Conservation (phyloP, 2,888 invertebrate species). For the Dryocosmus kuriphilus region DNA sequence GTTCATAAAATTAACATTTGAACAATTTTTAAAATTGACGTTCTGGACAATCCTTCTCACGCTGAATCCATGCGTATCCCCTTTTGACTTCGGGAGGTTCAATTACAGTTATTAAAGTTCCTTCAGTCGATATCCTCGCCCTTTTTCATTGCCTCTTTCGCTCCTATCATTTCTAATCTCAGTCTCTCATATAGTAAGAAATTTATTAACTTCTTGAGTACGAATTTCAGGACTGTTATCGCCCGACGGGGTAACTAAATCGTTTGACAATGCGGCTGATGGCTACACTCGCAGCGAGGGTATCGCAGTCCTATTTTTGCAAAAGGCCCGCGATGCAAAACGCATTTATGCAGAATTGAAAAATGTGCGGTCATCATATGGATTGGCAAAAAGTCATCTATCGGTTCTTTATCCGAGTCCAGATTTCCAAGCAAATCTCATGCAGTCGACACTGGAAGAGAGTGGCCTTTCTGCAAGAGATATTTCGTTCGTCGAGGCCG, state of each 20-base stretch:
- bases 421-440: conserved; percentile 46
- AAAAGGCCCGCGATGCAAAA: conserved; percentile 51
- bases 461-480: conserved; percentile 52
- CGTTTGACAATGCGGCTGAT: conserved; percentile 52
- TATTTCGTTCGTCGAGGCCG: conserved; percentile 60
- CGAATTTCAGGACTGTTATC: conserved; percentile 48
- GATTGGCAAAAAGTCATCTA: conserved; percentile 68
- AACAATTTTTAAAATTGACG: too few relatives aligned
- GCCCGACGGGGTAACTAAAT: conserved; percentile 51
- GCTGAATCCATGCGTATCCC: too few relatives aligned
- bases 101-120: conserved; percentile 1
- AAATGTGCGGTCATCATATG: conserved; percentile 79
- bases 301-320: conserved; percentile 49
- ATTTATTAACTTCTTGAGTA: conserved; percentile 77
- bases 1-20: too few relatives aligned
- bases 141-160: background rate
- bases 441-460: conserved; percentile 51
- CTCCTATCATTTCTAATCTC: conserved; percentile 11
- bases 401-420: conserved; percentile 42
- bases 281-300: conserved; percentile 54
- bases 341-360: conserved; percentile 56
- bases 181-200: conserved; percentile 3
- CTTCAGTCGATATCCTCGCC: background rate
- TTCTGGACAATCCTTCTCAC: too few relatives aligned
- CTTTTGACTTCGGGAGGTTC: too few relatives aligned